phyloP scores from a whole-genome alignment of 2,888 invertebrate genomes.

The Leucophenga montana region DNA sequence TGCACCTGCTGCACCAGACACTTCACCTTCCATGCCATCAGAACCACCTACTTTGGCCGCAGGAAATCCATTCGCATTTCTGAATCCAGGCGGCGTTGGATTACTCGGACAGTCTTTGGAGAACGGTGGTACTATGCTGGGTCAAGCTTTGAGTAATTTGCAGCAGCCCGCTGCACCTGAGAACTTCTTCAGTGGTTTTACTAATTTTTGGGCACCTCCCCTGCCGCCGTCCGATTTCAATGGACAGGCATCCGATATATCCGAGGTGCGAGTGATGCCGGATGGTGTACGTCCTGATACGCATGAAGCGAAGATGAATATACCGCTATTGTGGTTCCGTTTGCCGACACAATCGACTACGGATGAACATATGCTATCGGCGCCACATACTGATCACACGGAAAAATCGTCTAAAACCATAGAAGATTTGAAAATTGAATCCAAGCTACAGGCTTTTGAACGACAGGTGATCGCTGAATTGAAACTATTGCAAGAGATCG shows the following conservation, averaged over 20 bases:
- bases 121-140: neutral
- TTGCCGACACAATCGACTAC: slow-evolving; percentile 38
- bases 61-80: neutral
- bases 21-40: neutral
- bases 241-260: slow-evolving; percentile 58
- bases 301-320: slow-evolving; percentile 50
- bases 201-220: slow-evolving; percentile 41
- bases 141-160: neutral
- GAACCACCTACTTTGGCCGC: slow-evolving; percentile 5
- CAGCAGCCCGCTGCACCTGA: slow-evolving; percentile 32
- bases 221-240: neutral
- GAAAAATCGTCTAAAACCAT: slow-evolving; percentile 15
- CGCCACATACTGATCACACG: neutral
- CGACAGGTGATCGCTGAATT: slow-evolving; percentile 62
- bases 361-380: neutral
- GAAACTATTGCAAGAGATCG: slow-evolving; percentile 61
- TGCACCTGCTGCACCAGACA: slow-evolving; percentile 4
- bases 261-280: slow-evolving; percentile 63
- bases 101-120: neutral
- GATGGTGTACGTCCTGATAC: slow-evolving; percentile 42
- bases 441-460: slow-evolving; percentile 59
- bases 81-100: neutral
- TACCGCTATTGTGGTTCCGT: slow-evolving; percentile 67
- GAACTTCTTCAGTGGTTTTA: slow-evolving; percentile 39
- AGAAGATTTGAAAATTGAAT: slow-evolving; percentile 52